These are phyloP conservation scores for Dicyrtomina minuta DNA, from an alignment of 2,888 invertebrate species.

Conservation along the genomic window DNA sequence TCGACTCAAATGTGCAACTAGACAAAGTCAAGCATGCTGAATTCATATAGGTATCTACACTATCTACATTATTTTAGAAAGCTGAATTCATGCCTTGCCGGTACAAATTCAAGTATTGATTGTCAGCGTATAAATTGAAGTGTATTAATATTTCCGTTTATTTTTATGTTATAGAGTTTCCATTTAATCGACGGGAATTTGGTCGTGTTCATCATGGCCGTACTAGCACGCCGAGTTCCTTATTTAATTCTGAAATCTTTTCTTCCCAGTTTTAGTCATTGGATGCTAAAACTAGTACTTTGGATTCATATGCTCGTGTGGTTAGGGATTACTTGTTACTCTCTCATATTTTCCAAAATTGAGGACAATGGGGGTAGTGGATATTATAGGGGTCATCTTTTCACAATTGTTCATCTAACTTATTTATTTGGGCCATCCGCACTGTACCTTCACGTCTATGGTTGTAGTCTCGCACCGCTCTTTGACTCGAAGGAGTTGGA, in stretches of 20 bases:
- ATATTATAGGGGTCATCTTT: conserved; percentile 20
- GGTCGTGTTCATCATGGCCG: conserved; percentile 76
- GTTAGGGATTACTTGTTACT: conserved; percentile 26
- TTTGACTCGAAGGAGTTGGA: conserved; percentile 49
- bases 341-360: conserved; percentile 8
- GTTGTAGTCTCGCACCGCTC: conserved; percentile 37
- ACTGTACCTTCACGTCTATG: conserved; percentile 47
- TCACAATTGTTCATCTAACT: conserved; percentile 37
- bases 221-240: conserved; percentile 77
- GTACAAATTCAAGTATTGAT: no score
- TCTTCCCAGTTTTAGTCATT: conserved; percentile 59
- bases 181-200: conserved; percentile 89
- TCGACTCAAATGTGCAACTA: no score
- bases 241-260: conserved; percentile 64
- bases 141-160: conserved; percentile 5
- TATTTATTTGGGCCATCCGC: conserved; percentile 51
- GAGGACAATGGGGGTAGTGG: conserved; percentile 25
- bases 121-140: no score
- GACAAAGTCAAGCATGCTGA: no score
- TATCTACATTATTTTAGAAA: no score
- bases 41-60: no score
- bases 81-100: no score
- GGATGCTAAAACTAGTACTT: conserved; percentile 42
- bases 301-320: conserved; percentile 40
- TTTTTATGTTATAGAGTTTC: conserved; percentile 74